A percentile compares a stretch with the other conserved stretches of the same genome.
phyloP scores from a whole-genome alignment of 2,888 invertebrate genomes.

The Drosophila koepferae region DNA sequence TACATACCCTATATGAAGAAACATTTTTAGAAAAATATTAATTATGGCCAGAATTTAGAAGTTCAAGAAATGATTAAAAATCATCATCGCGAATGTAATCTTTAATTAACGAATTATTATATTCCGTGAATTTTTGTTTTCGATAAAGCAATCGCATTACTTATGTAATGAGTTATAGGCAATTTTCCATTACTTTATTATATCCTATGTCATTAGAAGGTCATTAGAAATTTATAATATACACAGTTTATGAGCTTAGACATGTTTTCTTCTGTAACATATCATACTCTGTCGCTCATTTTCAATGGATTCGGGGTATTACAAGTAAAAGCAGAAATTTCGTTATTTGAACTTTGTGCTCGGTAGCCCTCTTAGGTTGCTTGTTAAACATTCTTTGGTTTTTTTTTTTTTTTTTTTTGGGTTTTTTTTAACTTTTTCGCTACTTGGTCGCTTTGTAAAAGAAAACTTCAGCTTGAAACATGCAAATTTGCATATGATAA shows the following conservation, averaged over 20 bases:
- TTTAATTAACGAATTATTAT: not conserved
- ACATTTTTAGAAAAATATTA: not conserved
- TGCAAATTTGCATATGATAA: conserved; percentile 80
- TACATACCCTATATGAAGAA: not conserved
- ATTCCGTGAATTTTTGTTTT: too few species aligned
- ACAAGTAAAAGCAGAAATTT: conserved; percentile 69
- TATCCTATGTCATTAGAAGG: not conserved
- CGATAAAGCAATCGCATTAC: not conserved
- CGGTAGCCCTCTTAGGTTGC: conserved; percentile 64
- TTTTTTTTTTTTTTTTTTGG: conserved; percentile 35
- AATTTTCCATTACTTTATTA: not conserved
- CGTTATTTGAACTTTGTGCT: conserved; percentile 76
- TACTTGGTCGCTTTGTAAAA: conserved; percentile 22
- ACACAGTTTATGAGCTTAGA: too few species aligned
- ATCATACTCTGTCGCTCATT: not conserved
- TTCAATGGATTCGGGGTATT: conserved; percentile 3
- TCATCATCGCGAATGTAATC: not conserved
- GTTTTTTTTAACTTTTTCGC: conserved; percentile 6
- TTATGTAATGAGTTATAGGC: not conserved
- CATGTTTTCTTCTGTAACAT: not conserved
- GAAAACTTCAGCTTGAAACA: conserved; percentile 73
- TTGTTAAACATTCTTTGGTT: conserved; percentile 79
- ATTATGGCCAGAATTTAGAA: not conserved
- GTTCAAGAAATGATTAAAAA: too few species aligned
- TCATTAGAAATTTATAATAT: not conserved